phyloP scores from a whole-genome alignment of 2,797 vertebrate species.

The Parotocinclus haroldoi region DNA sequence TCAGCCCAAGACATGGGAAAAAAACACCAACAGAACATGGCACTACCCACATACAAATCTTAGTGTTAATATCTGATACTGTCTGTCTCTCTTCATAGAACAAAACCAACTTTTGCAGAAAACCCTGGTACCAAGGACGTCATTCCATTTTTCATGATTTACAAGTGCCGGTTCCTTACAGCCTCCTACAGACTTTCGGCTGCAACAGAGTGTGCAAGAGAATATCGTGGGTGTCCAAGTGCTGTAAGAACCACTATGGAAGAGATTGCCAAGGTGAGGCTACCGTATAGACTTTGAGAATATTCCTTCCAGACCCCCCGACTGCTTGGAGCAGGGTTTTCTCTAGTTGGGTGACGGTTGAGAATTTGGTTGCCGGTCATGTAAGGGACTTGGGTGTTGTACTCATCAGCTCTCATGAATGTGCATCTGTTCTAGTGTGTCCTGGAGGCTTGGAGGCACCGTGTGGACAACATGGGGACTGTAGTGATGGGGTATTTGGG shows the following conservation, averaged over 20 bases:
- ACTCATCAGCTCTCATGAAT: too few relatives aligned
- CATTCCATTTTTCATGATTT: constrained; percentile 1
- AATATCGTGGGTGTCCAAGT: constrained; percentile 72
- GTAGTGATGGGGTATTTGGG: constrained; percentile 71
- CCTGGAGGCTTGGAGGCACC: constrained; percentile 81
- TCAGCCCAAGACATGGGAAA: too few relatives aligned
- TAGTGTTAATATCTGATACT: too few relatives aligned
- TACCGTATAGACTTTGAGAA: too few relatives aligned
- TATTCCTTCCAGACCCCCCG: too few relatives aligned
- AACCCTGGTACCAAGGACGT: neutral
- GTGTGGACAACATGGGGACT: constrained; percentile 74
- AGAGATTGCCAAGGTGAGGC: constrained; percentile 80
- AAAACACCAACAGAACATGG: too few relatives aligned
- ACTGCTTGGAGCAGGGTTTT: too few relatives aligned
- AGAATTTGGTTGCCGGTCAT: too few relatives aligned
- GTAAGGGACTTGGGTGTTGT: too few relatives aligned
- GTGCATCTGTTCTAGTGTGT: constrained; percentile 72
- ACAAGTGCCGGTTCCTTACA: neutral
- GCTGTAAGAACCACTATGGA: constrained; percentile 89
- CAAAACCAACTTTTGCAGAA: constrained; percentile 34
- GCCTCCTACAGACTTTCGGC: constrained; percentile 32
- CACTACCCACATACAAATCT: too few relatives aligned
- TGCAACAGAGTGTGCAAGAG: constrained; percentile 74
- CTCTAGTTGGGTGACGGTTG: too few relatives aligned
- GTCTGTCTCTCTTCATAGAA: constrained; percentile 28